Conservation (phyloP, 2,113 vertebrate species). For the Pedetes capensis region DNA sequence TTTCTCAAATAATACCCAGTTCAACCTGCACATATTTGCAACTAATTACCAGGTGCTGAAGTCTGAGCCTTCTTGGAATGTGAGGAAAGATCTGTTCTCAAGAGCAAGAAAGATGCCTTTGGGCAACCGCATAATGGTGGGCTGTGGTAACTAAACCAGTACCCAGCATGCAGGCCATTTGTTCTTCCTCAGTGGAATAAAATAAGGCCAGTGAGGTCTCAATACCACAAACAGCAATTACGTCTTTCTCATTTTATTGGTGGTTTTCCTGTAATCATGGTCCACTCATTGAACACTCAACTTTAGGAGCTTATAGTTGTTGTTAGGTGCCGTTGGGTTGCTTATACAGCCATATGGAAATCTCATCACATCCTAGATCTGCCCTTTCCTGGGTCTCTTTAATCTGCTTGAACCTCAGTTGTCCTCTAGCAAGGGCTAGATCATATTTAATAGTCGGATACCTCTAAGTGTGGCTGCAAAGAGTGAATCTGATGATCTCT, state of each 20-base stretch:
- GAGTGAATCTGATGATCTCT: neutral
- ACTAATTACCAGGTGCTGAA: neutral
- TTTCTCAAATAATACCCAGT: neutral
- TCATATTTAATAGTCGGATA: neutral
- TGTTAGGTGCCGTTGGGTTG: too few species aligned
- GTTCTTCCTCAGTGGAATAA: neutral
- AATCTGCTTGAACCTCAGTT: neutral
- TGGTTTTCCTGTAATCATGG: neutral
- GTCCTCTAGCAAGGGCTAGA: neutral
- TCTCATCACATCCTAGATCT: neutral
- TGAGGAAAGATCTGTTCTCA: neutral
- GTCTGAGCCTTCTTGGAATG: neutral
- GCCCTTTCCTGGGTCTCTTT: neutral
- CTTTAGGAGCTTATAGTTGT: too few species aligned
- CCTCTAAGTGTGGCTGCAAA: neutral
- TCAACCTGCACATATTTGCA: neutral
- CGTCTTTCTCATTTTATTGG: neutral
- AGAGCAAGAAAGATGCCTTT: neutral
- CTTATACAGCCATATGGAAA: neutral
- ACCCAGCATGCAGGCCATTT: fast-evolving
- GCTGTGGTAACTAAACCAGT: neutral
- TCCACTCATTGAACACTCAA: too few species aligned
- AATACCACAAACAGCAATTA: neutral
- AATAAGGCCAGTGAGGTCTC: neutral
- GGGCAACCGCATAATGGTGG: fast-evolving